These are phyloP conservation scores for Chinchilla lanigera DNA, from an alignment of 2,113 vertebrate genomes.

Conservation along the genomic window DNA sequence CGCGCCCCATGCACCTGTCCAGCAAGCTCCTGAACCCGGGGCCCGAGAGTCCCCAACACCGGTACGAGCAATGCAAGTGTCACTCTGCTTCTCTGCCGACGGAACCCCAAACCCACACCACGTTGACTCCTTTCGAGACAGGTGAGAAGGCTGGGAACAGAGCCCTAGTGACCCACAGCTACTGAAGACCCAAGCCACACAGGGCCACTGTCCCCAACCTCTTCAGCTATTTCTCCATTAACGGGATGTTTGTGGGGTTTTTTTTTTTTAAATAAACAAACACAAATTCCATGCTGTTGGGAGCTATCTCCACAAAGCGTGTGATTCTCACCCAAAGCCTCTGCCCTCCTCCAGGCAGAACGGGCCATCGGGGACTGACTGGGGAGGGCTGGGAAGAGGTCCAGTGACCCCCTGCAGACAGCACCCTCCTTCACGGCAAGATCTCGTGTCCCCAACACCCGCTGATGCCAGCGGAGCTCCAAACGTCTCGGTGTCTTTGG, in stretches of 20 bases:
- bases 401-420: rapidly evolving
- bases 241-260: background rate
- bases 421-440: background rate
- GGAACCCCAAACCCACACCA: rapidly evolving
- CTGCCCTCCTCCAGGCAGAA: background rate
- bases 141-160: background rate
- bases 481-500: background rate
- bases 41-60: background rate
- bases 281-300: background rate
- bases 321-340: background rate
- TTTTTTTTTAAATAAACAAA: background rate
- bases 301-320: background rate
- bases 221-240: background rate
- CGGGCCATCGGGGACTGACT: rapidly evolving
- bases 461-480: rapidly evolving
- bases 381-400: background rate
- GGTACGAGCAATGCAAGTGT: background rate
- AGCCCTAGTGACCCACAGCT: background rate
- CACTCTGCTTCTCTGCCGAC: background rate
- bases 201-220: background rate
- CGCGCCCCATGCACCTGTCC: background rate
- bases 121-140: background rate
- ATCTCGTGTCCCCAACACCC: rapidly evolving
- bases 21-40: background rate
- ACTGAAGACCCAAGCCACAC: rapidly evolving